Evolutionary conservation across 2,888 invertebrate genomes (phyloP), one percentile per base, ranked within the genome.

Genomic region (Colletes collaris): DNA sequence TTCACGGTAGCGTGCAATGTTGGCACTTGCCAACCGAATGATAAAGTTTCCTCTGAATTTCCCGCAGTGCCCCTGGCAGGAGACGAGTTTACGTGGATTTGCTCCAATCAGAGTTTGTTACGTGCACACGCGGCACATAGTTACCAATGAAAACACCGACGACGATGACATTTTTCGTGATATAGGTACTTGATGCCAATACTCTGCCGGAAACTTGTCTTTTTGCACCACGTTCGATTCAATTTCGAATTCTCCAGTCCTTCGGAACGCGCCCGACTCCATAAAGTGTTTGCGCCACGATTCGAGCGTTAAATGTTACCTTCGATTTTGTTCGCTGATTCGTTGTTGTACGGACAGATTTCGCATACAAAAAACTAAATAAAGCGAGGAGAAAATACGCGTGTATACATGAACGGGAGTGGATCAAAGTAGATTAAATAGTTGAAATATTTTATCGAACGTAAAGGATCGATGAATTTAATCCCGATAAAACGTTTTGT

Each of bases 61-160:
- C 72, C 80, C 68, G 70, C 69, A 81, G 56, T 69, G 74, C 63
- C 73, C 58, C 69, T 76, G 82, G 70, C 76, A 70, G 63, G 49
- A 59, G 73, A 72, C 78, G 76, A 79, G 82, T 83, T 83, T 83
- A 82, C 82, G 76, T 65, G 82, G 76, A 83, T 83, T 83, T 79
- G 73, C 75, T 76, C 73, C 82, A 82, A 83, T 83, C 83, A 82
- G 74, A 82, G 67, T 79, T 82, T 76, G 70, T 82, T 79, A 82
- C 76, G 73, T 73, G 74, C 79, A 83, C 82, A 79, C 69, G 37
- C 56, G 69, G 58, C 19, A 53, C 52, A 44, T 75, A 69, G 81
- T 76, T 73, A 67, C 75, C 78, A 72, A 79, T 79, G 72, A 81
- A 72, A 83, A 79, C 63, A 81, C 65, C 60, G 27, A 62, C 53